Evolutionary conservation across 2,888 invertebrate species (phyloP).

Genomic region (Erebia ligea): DNA sequence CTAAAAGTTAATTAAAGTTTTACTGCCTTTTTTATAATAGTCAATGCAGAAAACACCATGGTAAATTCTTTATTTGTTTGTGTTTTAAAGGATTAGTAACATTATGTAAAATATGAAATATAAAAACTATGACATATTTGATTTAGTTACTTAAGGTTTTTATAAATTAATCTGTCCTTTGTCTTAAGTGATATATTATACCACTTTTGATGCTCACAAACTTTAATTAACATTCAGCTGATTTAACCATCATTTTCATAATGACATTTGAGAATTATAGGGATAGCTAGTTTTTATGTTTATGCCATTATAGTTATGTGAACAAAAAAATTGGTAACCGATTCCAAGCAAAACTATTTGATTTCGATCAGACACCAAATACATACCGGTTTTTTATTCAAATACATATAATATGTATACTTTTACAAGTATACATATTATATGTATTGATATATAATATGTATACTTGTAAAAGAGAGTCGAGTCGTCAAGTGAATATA

Average conservation of each 20-base stretch:
- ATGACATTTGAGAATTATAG: not conserved
- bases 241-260: not conserved
- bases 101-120: not conserved
- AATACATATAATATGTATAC: too few relatives aligned
- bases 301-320: not conserved
- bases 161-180: constrained; percentile 1
- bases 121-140: not conserved
- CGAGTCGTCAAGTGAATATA: too few relatives aligned
- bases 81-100: not conserved
- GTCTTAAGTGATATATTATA: not conserved
- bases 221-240: not conserved
- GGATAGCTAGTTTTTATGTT: not conserved
- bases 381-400: too few relatives aligned
- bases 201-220: constrained; percentile 6
- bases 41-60: not conserved
- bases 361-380: not conserved
- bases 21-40: not conserved
- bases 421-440: too few relatives aligned
- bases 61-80: not conserved
- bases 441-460: too few relatives aligned
- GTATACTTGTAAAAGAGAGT: too few relatives aligned
- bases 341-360: constrained; percentile 9
- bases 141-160: not conserved
- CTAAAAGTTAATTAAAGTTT: not conserved
- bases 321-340: constrained; percentile 4